Percentiles rank a stretch among this genome's conserved stretches.
phyloP scores from a whole-genome alignment of 2,113 vertebrate genomes.

The Oostethus manadensis region DNA sequence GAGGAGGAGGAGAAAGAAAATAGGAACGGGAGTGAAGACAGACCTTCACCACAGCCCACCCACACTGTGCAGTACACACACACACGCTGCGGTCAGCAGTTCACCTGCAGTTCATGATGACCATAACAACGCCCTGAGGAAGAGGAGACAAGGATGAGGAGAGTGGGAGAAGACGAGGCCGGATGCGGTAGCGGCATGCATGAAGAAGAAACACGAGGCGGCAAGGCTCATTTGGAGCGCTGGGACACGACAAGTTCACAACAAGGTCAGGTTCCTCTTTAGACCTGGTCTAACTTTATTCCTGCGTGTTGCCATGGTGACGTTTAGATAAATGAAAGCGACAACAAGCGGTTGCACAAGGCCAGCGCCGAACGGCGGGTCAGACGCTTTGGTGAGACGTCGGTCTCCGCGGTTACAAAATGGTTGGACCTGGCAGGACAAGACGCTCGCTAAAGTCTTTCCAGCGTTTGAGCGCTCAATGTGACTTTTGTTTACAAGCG shows the following conservation, averaged over 20 bases:
- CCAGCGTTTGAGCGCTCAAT: conserved; percentile 18
- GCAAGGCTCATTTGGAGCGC: conserved; percentile 40
- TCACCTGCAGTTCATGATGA: conserved; percentile 56
- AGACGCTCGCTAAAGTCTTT: neutral
- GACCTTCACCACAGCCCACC: conserved; percentile 44
- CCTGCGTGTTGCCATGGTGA: neutral
- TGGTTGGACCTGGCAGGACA: conserved; percentile 2
- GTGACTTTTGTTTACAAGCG: conserved; percentile 28
- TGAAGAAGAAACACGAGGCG: conserved; percentile 19
- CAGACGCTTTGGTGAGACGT: too few species aligned
- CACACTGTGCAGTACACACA: conserved; percentile 26
- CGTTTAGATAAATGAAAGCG: neutral
- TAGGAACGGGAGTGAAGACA: conserved; percentile 17
- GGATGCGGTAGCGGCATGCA: conserved; percentile 16
- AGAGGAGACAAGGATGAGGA: neutral
- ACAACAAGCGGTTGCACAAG: too few species aligned
- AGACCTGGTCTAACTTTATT: conserved; percentile 48
- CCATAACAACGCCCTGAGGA: conserved; percentile 49
- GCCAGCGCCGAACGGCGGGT: too few species aligned
- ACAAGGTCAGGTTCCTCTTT: conserved; percentile 28
- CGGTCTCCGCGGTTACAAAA: too few species aligned
- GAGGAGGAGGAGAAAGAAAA: conserved; percentile 33
- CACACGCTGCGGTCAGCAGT: conserved; percentile 47
- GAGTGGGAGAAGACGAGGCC: conserved; percentile 2
- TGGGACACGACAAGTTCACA: conserved; percentile 36